A percentile compares a stretch with the other conserved stretches of the same genome.
phyloP scores from a whole-genome alignment of 2,113 vertebrate genomes.

The Setophaga kirtlandii region DNA sequence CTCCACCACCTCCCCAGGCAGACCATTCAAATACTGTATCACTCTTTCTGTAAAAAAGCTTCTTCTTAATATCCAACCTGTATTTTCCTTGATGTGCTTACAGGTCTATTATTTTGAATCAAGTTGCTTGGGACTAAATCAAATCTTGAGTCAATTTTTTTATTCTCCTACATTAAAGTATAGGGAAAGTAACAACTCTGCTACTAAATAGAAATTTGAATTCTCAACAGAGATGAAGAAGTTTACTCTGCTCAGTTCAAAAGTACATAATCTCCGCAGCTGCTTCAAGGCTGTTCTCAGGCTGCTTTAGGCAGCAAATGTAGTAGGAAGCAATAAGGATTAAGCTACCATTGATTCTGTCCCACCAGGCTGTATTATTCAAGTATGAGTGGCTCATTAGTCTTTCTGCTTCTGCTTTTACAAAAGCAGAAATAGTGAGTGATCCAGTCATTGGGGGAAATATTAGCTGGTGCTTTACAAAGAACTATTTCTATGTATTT shows the following conservation, averaged over 20 bases:
- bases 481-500: neutral
- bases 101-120: neutral
- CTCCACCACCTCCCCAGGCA: neutral
- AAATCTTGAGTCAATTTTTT: neutral
- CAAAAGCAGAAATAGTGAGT: neutral
- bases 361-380: neutral
- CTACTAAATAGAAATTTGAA: neutral
- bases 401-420: neutral
- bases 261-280: neutral
- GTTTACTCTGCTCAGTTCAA: neutral
- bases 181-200: neutral
- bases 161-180: neutral
- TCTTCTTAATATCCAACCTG: neutral
- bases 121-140: neutral
- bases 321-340: neutral
- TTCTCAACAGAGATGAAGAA: neutral
- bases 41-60: neutral
- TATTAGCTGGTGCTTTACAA: neutral
- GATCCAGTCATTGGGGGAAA: neutral
- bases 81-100: neutral
- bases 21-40: neutral
- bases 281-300: neutral
- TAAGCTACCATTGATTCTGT: neutral
- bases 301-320: neutral
- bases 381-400: neutral